These are phyloP conservation scores for Pseudorasbora parva DNA, from an alignment of 2,113 vertebrate genomes.

Conservation along the genomic window DNA sequence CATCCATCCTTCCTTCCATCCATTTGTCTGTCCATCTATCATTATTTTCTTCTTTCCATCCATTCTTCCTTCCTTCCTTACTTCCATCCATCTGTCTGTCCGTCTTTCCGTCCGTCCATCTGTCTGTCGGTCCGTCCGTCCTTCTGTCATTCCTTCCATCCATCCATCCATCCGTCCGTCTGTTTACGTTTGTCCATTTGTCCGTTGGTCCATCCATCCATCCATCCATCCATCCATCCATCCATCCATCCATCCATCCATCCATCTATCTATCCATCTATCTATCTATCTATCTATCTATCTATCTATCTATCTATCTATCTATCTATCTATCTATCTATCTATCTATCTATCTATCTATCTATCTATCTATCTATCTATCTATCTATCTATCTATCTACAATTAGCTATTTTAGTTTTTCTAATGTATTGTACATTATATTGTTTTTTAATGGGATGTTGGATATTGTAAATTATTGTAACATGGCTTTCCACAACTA, in stretches of 20 bases:
- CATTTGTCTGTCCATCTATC: constrained; percentile 5
- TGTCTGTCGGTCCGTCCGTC: no score
- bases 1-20: not conserved
- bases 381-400: not conserved
- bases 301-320: constrained; percentile 24
- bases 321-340: not conserved
- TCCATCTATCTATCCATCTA: not conserved
- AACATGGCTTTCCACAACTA: not conserved
- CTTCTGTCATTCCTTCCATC: no score
- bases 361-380: not conserved
- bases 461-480: not conserved
- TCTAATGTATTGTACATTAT: not conserved
- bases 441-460: not conserved
- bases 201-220: not conserved
- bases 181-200: no score
- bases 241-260: not conserved
- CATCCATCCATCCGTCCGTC: not conserved
- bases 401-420: not conserved
- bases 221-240: not conserved
- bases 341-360: not conserved
- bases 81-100: not conserved
- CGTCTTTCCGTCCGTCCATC: not conserved
- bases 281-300: not conserved
- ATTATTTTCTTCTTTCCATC: no score
- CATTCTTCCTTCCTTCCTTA: not conserved